Evolutionary conservation across 2,113 vertebrate species (phyloP), one percentile per base, ranked within the genome.

Genomic region (Rhynchomys soricoides): DNA sequence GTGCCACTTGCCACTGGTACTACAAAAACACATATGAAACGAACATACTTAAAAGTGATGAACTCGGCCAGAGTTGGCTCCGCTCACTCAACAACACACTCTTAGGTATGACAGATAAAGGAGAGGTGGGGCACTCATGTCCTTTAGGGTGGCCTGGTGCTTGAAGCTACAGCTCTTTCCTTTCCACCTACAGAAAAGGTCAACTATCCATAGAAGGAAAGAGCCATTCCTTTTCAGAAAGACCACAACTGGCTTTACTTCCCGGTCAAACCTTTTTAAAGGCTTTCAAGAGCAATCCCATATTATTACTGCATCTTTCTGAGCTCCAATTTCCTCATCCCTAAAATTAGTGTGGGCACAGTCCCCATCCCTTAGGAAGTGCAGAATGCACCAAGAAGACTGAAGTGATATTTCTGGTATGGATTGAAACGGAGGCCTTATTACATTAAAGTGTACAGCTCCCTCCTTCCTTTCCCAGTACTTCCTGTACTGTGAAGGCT

Each of bases 381-480:
- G 1, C 34, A 8, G 31, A 24, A 43, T 3, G 5, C 2, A 6
- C 10, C 5, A 3, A 70, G 15, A 59, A 16, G 9, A 26, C 4
- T 1, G 16, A 1, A 8, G 7, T 21, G 43, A 74, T 24, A 21
- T 8, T 19, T 45, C 8, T 3, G 40, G 45, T 7, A 7, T 10
- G 3, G 11, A 15, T 5, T 10, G 17, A 26, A 43, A 43, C 26
- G 37, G 6, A 57, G 52, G 7, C 21, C 1, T 73, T 17, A 4
- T 45, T 22, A 43, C 6, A 2, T 29, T 16, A 9, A 12, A 1
- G 2, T 3, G 9, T 50, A 74, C 26, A 40, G 8, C 12, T 52
- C 19, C 19, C 37, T 50, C 31, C 8, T 16, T 26, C 11, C 21
- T 57, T 40, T 1, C 0, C 0, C 0, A 0, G 59, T 2, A 6